Base-by-base conservation (phyloP, 2,113 vertebrate genomes). In the Delphinus delphis region DNA sequence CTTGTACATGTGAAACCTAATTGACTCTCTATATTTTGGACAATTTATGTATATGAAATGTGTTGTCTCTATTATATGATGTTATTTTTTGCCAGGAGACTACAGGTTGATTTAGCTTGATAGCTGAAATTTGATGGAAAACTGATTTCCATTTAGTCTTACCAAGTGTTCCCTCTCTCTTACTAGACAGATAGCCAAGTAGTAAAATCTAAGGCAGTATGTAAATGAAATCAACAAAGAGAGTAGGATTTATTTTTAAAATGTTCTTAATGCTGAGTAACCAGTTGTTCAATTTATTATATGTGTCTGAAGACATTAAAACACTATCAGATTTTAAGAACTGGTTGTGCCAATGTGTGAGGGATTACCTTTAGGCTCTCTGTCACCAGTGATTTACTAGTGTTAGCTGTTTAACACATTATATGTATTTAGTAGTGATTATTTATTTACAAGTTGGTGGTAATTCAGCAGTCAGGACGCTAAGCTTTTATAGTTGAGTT, bases 31-130 rank as follows among this genome's bases (percentile, higher is more conserved):
- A 98, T 98, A 96, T 99, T 99, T 99, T 99, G 99, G 99, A 99
- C 99, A 99, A 98, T 99, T 99, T 99, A 98, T 99, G 98, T 99
- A 99, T 98, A 98, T 98, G 97, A 98, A 98, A 98, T 97, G 97
- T 99, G 97, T 98, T 99, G 98, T 99, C 98, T 99, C 98, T 99
- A 98, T 99, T 98, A 98, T 98, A 98, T 98, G 98, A 98, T 98
- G 98, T 98, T 98, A 84, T 97, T 95, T 98, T 97, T 98, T 96
- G 97, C 98, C 98, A 98, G 97, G 98, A 99, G 98, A 98, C 95
- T 97, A 93, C 4, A 98, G 96, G 98, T 98, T 98, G 98, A 98
- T 98, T 98, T 98, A 98, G 98, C 98, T 98, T 98, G 98, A 99
- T 99, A 99, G 99, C 98, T 98, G 97, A 98, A 99, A 99, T 97